These are phyloP conservation scores for Odontomyia ornata DNA, from an alignment of 2,888 invertebrate genomes.

Conservation along the genomic window DNA sequence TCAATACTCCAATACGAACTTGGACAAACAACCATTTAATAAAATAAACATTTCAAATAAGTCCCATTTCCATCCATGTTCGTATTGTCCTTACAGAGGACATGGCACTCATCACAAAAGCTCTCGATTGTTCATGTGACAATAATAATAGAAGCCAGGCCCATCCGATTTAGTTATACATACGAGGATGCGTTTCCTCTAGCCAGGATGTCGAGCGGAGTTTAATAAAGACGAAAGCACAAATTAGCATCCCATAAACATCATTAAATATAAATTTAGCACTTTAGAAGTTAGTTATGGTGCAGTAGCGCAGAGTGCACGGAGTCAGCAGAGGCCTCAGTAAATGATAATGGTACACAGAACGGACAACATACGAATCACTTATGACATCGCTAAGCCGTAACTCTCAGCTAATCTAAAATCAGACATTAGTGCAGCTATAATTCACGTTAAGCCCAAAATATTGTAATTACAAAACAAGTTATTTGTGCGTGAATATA, in stretches of 20 bases:
- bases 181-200: constrained; percentile 19
- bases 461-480: constrained; percentile 46
- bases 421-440: constrained; percentile 45
- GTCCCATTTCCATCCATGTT: neutral
- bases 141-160: constrained; percentile 11
- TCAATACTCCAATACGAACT: constrained; percentile 7
- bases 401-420: constrained; percentile 45
- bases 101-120: constrained; percentile 9
- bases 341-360: constrained; percentile 15
- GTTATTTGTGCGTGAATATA: constrained; percentile 50
- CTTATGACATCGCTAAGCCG: constrained; percentile 42
- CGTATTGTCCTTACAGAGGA: constrained; percentile 8
- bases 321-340: constrained; percentile 8
- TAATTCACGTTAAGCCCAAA: constrained; percentile 44
- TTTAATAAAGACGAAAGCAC: constrained; percentile 46
- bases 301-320: constrained; percentile 4
- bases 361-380: constrained; percentile 29
- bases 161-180: neutral
- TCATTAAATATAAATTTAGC: constrained; percentile 46
- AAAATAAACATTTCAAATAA: constrained; percentile 35
- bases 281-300: constrained; percentile 40
- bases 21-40: constrained; percentile 31
- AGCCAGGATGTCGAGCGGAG: neutral
- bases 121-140: constrained; percentile 15
- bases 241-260: constrained; percentile 44